Conservation (phyloP, 2,797 vertebrate species). For the Antrozous pallidus region DNA sequence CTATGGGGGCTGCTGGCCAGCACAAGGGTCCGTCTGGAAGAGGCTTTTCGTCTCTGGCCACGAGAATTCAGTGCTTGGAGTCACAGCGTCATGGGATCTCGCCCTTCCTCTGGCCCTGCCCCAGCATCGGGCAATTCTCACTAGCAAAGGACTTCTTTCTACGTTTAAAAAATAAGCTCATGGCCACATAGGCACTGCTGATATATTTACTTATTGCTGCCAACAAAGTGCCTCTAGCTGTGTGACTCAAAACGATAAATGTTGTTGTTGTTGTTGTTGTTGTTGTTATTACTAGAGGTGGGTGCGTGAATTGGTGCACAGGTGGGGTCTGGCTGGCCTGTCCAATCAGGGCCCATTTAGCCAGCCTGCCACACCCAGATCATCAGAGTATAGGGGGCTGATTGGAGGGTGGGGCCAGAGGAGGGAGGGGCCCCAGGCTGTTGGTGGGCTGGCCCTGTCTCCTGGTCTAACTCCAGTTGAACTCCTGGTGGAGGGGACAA, state of each 20-base stretch:
- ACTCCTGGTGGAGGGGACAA: no score
- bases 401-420: no score
- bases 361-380: no score
- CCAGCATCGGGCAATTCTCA: background rate
- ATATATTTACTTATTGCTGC: background rate
- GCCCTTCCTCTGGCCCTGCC: background rate
- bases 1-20: background rate
- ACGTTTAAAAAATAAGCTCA: background rate
- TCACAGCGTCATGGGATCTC: rapidly evolving
- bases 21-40: background rate
- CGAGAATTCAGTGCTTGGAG: background rate
- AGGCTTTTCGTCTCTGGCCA: background rate
- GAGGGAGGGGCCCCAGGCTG: no score
- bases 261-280: background rate
- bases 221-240: background rate
- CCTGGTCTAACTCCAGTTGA: no score
- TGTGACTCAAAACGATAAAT: background rate
- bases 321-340: no score
- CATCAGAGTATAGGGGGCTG: no score
- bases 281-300: background rate
- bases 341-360: no score
- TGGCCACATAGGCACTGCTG: background rate
- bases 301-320: no score
- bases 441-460: no score
- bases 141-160: background rate